Evolutionary conservation across 1,140 invertebrate genomes (phyloP).

Genomic region (Bombus superbus): DNA sequence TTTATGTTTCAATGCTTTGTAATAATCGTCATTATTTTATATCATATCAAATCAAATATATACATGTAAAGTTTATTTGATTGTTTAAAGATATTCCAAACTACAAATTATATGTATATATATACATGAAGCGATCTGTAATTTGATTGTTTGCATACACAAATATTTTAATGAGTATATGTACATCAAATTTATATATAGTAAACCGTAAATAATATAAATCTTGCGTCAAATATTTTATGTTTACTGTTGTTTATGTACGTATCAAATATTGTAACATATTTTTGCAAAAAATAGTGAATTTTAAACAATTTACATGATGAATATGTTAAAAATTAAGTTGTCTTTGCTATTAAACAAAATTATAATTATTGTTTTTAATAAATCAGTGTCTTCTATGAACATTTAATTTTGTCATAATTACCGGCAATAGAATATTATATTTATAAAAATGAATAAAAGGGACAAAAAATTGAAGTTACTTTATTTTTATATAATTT

Average conservation of each 20-base stretch:
- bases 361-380: constrained; percentile 56
- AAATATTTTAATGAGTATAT: constrained; percentile 35
- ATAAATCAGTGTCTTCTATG: constrained; percentile 48
- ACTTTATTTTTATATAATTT: constrained; percentile 2
- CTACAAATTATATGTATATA: neutral
- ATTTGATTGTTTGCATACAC: constrained; percentile 33
- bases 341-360: constrained; percentile 32
- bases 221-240: constrained; percentile 15
- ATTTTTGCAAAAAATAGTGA: constrained; percentile 29
- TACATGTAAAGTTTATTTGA: constrained; percentile 29
- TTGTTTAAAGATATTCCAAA: neutral
- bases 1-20: neutral
- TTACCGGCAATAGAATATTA: neutral
- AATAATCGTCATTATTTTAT: constrained; percentile 12
- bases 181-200: neutral
- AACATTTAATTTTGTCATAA: constrained; percentile 14
- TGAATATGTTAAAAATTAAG: constrained; percentile 21
- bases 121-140: neutral
- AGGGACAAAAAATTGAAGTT: neutral
- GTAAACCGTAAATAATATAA: neutral
- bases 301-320: constrained; percentile 4
- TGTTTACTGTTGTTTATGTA: constrained; percentile 26
- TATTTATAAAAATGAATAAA: neutral
- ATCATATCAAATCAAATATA: neutral
- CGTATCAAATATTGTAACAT: neutral